Base-by-base conservation (phyloP, 2,113 vertebrate genomes). In the Ceyx melanurus region DNA sequence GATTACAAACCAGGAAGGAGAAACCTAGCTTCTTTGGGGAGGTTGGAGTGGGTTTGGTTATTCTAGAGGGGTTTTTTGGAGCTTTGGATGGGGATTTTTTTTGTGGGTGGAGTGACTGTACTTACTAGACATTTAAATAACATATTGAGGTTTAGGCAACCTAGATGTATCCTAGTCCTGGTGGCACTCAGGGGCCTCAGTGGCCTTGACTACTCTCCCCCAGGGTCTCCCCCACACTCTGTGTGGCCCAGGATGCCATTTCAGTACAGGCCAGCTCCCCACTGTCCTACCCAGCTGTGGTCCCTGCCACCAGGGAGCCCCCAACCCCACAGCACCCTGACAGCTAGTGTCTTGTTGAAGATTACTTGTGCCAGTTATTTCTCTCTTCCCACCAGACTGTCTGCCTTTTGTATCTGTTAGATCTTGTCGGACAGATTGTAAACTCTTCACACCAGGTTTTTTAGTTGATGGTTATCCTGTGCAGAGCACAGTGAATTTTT, bases 181-280 rank as follows among this genome's bases (percentile, higher is more conserved):
- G 19, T 37, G 33, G 5, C 18, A 43, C 19, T 26, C 35, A 61
- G 6, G 65, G 42, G 35, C 22, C 45, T 51, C 35, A 17, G 5
- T 5, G 31, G 10, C 10, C 21, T 17, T 18, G 22, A 20, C 6
- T 0, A 0, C 45, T 28, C 25, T 29, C 5, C 21, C 9, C 28
- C 12, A 70, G 13, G 3, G 10, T 25, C 23, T 54, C 4, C 11
- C 7, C 2, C 1, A 31, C 0, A 0, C 43, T 7, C 11, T 45
- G 50, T 19, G 7, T 37, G 13, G 19, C 31, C 37, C 40, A 66
- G 22, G 26, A 35, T 0, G 0, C 8, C 29, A 53, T 23, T 37
- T 40, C 46, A 54, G 33, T 20, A 29, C n/a, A 29, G 13, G 4
- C 8, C 21, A 17, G 20, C 26, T 67, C 31, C 22, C 15, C 42